Evolutionary conservation across 1,140 invertebrate species (phyloP).

Genomic region (Anoplophora glabripennis): DNA sequence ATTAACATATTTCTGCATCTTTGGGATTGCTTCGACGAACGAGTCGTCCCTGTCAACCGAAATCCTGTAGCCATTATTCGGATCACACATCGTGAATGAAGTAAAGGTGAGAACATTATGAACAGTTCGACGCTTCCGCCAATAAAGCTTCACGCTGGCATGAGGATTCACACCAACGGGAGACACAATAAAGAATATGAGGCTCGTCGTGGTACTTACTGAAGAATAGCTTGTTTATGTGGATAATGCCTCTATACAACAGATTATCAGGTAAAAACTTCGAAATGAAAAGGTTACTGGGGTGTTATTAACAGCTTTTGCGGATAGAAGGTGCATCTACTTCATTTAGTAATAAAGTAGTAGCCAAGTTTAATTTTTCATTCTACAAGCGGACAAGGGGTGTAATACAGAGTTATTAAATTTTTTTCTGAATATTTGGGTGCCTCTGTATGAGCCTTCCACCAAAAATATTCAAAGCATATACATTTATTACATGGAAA

Average conservation of each 20-base stretch:
- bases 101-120: slow-evolving; percentile 26
- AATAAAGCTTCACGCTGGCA: slow-evolving; percentile 8
- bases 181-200: slow-evolving; percentile 10
- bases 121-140: slow-evolving; percentile 22
- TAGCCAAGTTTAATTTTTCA: no score
- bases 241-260: slow-evolving; percentile 19
- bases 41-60: slow-evolving; percentile 18
- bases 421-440: no score
- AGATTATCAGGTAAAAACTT: slow-evolving; percentile 28
- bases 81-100: slow-evolving; percentile 16
- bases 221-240: slow-evolving; percentile 19
- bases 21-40: slow-evolving; percentile 1
- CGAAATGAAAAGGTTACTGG: slow-evolving; percentile 16
- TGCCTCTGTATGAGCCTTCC: no score
- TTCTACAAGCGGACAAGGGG: no score
- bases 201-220: background rate
- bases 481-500: no score
- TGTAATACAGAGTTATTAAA: no score
- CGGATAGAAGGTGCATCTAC: background rate
- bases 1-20: background rate
- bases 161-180: slow-evolving; percentile 25
- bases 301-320: slow-evolving; percentile 23
- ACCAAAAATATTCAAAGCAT: no score
- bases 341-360: slow-evolving; percentile 15
- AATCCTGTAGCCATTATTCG: slow-evolving; percentile 16